Percentiles rank a stretch among this genome's conserved stretches.
These are phyloP conservation scores for Odocoileus hemionus DNA, from an alignment of 2,113 vertebrate species.

Conservation along the genomic window DNA sequence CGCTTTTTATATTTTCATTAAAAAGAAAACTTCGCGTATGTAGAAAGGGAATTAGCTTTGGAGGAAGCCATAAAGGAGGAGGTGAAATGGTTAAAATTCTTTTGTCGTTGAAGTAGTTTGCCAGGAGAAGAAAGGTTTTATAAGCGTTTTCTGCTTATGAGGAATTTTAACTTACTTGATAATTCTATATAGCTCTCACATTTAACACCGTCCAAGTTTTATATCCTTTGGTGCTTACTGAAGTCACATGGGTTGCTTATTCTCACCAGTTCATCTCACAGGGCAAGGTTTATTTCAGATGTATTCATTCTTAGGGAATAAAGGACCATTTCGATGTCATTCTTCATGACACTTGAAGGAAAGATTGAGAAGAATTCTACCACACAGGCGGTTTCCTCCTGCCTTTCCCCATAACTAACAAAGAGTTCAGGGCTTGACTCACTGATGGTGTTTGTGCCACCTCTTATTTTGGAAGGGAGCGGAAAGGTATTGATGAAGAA, in stretches of 20 bases:
- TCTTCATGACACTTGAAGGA: not conserved
- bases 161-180: not conserved
- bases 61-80: not conserved
- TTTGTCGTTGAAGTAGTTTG: not conserved
- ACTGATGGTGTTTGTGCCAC: not conserved
- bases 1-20: not conserved
- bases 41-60: not conserved
- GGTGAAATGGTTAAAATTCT: not conserved
- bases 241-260: not conserved
- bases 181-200: not conserved
- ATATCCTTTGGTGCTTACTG: not conserved
- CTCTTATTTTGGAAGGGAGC: not conserved
- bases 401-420: not conserved
- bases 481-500: not conserved
- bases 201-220: not conserved
- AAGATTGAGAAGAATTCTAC: not conserved
- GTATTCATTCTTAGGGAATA: not conserved
- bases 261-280: not conserved
- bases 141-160: not conserved
- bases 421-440: not conserved
- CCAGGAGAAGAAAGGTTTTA: not conserved
- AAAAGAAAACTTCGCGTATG: not conserved
- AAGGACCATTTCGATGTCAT: not conserved
- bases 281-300: constrained; percentile 21
- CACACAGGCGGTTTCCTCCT: not conserved